A percentile compares a stretch with the other conserved stretches of the same genome.
These are phyloP conservation scores for Lycopodina hypogea DNA, from an alignment of 37 sponge, comb jelly and placozoan species.

Conservation along the genomic window DNA sequence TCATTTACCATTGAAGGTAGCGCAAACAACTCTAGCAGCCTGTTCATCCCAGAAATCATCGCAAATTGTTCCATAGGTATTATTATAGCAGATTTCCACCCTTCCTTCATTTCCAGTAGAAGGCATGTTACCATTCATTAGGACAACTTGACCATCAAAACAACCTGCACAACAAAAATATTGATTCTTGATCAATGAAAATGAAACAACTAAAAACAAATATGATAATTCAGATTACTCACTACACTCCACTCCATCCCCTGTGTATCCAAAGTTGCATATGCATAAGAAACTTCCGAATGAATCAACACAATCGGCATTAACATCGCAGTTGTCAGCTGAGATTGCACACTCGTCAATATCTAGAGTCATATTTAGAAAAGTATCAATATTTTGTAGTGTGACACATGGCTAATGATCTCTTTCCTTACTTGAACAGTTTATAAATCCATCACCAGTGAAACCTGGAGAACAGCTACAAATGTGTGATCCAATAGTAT, in stretches of 20 bases:
- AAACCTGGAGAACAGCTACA: constrained; percentile 53
- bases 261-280: constrained; percentile 35
- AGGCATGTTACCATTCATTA: constrained; percentile 20
- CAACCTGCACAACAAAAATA: constrained; percentile 4
- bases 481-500: constrained; percentile 42
- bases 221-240: background rate
- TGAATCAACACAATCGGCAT: constrained; percentile 23
- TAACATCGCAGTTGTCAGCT: constrained; percentile 6
- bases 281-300: constrained; percentile 35
- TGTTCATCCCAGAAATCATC: constrained; percentile 33
- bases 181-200: background rate
- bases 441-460: constrained; percentile 11
- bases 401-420: background rate
- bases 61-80: constrained; percentile 29
- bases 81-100: constrained; percentile 29
- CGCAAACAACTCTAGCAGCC: constrained; percentile 26
- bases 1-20: constrained; percentile 2
- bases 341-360: constrained; percentile 35
- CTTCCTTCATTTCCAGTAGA: constrained; percentile 11
- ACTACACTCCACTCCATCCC: constrained; percentile 18
- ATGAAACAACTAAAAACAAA: background rate
- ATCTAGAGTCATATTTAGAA: constrained; percentile 8
- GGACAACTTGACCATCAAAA: constrained; percentile 15
- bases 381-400: background rate
- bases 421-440: constrained; percentile 21